A percentile compares a stretch with the other conserved stretches of the same genome.
These are phyloP conservation scores for Spisula subtruncata DNA, from an alignment of 2,888 invertebrate genomes.

Conservation along the genomic window DNA sequence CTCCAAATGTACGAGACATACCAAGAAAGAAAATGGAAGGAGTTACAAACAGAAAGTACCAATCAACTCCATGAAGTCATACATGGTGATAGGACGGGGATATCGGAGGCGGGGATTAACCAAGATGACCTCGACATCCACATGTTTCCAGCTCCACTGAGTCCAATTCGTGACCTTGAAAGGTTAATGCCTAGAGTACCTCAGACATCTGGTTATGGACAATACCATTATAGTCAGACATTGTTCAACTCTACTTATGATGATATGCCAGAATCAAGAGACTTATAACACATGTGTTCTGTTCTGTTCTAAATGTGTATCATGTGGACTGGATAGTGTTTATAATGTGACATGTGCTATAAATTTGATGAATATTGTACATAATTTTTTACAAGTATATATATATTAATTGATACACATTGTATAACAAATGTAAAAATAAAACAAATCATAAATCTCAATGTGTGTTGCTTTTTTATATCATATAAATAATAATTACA, in stretches of 20 bases:
- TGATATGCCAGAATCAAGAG: conserved; percentile 33
- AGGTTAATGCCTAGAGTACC: conserved; percentile 15
- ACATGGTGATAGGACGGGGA: not conserved
- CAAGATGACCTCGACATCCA: conserved; percentile 46
- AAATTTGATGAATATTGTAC: not conserved
- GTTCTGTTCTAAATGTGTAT: no score
- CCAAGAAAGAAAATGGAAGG: conserved; percentile 50
- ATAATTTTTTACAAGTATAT: not conserved
- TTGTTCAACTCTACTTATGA: not conserved
- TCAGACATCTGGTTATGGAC: conserved; percentile 5
- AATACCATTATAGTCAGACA: conserved; percentile 10
- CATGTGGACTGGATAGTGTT: not conserved
- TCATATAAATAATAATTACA: no score
- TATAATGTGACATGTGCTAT: not conserved
- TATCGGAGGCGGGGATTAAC: not conserved
- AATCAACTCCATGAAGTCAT: conserved; percentile 47
- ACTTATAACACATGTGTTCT: not conserved
- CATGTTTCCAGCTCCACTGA: conserved; percentile 50
- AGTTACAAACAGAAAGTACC: conserved; percentile 56
- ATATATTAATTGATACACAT: not conserved
- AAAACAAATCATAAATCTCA: not conserved
- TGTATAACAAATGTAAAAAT: not conserved
- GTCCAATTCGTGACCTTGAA: conserved; percentile 46
- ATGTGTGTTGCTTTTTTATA: no score
- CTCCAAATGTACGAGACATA: conserved; percentile 56